Evolutionary conservation across 1,140 invertebrate genomes (phyloP).

Genomic region (Battus philenor): DNA sequence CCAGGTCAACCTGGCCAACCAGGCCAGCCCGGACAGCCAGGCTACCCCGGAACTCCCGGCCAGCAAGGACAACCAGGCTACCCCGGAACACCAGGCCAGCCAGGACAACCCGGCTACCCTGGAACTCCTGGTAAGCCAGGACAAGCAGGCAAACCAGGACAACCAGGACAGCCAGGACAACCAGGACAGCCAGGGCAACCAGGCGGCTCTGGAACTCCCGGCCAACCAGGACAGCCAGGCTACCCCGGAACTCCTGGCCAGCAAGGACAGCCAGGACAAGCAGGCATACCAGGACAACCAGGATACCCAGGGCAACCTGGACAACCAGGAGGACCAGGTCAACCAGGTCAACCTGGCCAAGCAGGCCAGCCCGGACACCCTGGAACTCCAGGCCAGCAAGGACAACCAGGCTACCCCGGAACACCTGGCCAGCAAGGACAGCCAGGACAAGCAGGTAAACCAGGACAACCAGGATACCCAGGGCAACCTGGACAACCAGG

Average conservation of each 20-base stretch:
- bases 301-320: constrained; percentile 18
- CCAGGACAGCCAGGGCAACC: constrained; percentile 25
- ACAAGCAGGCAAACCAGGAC: constrained; percentile 26
- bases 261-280: constrained; percentile 20
- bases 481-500: constrained; percentile 27
- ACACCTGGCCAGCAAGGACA: constrained; percentile 5
- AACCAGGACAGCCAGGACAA: constrained; percentile 27
- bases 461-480: constrained; percentile 15
- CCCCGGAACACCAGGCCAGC: constrained; percentile 28
- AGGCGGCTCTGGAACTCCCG: constrained; percentile 24
- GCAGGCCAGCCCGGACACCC: constrained; percentile 11
- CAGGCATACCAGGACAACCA: constrained; percentile 18
- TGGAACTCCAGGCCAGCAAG: constrained; percentile 14
- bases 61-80: constrained; percentile 29
- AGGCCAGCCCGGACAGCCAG: constrained; percentile 13
- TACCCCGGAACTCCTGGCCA: too few species aligned
- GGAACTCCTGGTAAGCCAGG: constrained; percentile 26
- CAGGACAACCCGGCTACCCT: constrained; percentile 22
- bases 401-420: constrained; percentile 21
- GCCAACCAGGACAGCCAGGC: constrained; percentile 24
- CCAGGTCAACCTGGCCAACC: constrained; percentile 31
- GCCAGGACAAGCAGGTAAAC: constrained; percentile 11
- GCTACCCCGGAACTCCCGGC: constrained; percentile 20
- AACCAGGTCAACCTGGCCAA: constrained; percentile 16
- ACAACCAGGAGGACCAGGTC: constrained; percentile 7